Base-by-base conservation (phyloP, 2,113 vertebrate species). In the Cynocephalus volans region DNA sequence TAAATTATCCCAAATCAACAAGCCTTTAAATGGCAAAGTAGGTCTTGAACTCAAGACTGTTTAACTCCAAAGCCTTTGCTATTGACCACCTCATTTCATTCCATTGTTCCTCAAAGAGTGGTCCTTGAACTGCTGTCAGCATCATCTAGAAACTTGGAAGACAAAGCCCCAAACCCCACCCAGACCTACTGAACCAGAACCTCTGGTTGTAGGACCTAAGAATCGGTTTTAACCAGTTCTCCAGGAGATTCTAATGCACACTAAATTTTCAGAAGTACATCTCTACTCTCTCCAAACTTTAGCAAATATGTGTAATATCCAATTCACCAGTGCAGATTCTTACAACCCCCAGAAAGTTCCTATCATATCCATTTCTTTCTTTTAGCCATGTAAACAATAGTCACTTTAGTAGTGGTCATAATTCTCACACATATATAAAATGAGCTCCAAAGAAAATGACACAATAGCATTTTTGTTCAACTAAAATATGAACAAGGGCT, bases 351-450 rank as follows among this genome's bases (percentile, higher is more conserved):
- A 90, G 56, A 79, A 83, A 91, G 89, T 52, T 41, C 31, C 45
- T 62, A 79, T 79, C 48, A 45, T 23, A 48, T 52, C 14, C 17
- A 6, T 87, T 88, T 86, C 33, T 96, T 77, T 79, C 7, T 86
- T 80, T 92, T 41, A 75, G 48, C 24, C 31, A 41, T 33, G 19
- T 76, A 56, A 54, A 70, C 33, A 77, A 48, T 62, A 54, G 52
- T 89, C 69, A 36, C 24, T 56, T 26, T 41, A 65, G 54, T 1
- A 48, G 54, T 41, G 41, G 65, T 26, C 11, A 6, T 70, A 75
- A 41, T 52, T 95, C 52, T 45, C 67, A n/a, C 72, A 81, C 77
- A 64, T 81, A 18, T 75, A 69, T 93, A 75, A 95, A 87, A 60
- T 83, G 36, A 93, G 31, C 26, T 23, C 86, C 60, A 70, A 76